These are phyloP conservation scores for Cheirogaleus major DNA, from an alignment of 2,797 vertebrate species.

Conservation along the genomic window DNA sequence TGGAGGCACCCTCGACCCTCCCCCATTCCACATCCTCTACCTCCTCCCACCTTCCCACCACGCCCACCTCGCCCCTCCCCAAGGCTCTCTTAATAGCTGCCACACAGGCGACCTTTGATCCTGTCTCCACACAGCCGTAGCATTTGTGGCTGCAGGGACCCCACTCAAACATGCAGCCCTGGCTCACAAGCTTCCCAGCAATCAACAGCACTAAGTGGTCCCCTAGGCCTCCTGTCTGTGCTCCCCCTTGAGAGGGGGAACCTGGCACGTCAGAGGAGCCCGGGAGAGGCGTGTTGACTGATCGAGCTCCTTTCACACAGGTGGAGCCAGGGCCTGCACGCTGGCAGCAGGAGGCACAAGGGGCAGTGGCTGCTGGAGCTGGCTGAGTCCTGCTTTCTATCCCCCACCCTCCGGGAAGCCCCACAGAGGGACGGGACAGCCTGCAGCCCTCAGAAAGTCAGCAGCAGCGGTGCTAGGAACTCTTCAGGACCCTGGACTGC, in stretches of 20 bases:
- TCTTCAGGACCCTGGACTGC: not conserved
- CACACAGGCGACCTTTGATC: not conserved
- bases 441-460: not conserved
- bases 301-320: fast-evolving
- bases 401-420: not conserved
- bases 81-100: not conserved
- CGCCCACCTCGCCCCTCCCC: not conserved
- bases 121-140: not conserved
- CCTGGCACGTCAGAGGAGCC: not conserved
- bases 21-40: not conserved
- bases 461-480: not conserved
- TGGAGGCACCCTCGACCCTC: fast-evolving
- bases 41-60: fast-evolving
- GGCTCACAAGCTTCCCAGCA: not conserved
- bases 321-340: not conserved
- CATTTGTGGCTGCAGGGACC: not conserved
- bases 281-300: no score
- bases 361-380: no score
- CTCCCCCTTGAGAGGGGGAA: not conserved
- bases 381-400: not conserved
- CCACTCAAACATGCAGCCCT: not conserved
- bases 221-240: not conserved
- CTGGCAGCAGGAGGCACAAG: fast-evolving
- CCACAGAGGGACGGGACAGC: fast-evolving
- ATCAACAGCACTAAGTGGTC: not conserved